These are phyloP conservation scores for Asarcornis scutulata DNA, from an alignment of 2,113 vertebrate genomes.

Conservation along the genomic window DNA sequence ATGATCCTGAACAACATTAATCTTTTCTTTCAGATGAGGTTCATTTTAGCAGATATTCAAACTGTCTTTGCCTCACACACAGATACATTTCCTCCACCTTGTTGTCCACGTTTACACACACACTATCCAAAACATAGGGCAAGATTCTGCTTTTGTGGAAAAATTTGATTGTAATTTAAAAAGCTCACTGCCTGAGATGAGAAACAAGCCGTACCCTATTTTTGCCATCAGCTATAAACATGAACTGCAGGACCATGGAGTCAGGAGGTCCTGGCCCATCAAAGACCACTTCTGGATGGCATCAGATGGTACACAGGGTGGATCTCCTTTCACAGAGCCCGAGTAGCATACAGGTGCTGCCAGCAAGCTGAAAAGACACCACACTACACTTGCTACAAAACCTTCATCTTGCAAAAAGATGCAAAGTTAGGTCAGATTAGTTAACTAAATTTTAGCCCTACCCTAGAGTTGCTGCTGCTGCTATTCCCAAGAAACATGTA, in stretches of 20 bases:
- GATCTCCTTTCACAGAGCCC: background rate
- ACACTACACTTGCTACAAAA: background rate
- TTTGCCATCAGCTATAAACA: background rate
- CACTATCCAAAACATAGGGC: rapidly evolving
- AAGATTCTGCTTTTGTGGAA: background rate
- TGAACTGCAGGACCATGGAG: background rate
- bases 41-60: background rate
- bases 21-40: background rate
- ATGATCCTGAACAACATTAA: background rate
- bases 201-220: background rate
- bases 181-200: background rate
- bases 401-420: background rate
- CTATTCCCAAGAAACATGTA: background rate
- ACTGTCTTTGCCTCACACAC: background rate
- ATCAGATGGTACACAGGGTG: background rate
- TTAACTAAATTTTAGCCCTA: background rate
- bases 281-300: background rate
- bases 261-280: background rate
- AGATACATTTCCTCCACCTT: background rate
- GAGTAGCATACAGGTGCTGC: background rate
- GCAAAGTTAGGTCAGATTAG: background rate
- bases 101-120: rapidly evolving
- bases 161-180: background rate
- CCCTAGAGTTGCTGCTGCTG: background rate
- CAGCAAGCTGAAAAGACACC: background rate